Evolutionary conservation across 2,797 vertebrate genomes (phyloP).

Genomic region (Sitta carolinensis): DNA sequence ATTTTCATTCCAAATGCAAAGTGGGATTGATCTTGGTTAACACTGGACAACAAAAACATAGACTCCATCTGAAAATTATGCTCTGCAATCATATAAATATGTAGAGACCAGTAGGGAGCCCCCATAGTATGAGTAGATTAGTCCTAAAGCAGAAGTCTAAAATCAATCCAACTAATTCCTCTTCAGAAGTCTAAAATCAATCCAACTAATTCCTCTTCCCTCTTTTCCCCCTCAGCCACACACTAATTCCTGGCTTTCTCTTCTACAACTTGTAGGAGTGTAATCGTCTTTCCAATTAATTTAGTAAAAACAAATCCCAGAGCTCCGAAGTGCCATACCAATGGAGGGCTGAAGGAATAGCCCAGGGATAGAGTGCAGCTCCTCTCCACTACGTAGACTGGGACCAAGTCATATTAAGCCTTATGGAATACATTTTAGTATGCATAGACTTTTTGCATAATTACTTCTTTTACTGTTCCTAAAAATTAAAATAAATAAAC

Average conservation of each 20-base stretch:
- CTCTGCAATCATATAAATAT: not conserved
- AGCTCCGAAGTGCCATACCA: not conserved
- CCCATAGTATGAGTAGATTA: not conserved
- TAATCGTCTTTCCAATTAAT: not conserved
- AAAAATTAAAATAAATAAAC: not conserved
- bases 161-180: not conserved
- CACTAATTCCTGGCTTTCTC: not conserved
- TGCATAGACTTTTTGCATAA: not conserved
- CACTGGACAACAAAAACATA: accelerated
- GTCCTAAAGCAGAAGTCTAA: not conserved
- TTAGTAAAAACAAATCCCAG: not conserved
- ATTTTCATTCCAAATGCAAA: not conserved
- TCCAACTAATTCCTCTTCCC: not conserved
- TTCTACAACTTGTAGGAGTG: not conserved
- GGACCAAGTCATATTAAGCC: not conserved
- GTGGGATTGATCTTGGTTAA: not conserved
- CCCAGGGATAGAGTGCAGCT: not conserved
- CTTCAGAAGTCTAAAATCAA: not conserved
- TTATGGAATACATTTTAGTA: not conserved
- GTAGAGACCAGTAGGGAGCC: not conserved
- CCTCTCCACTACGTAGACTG: not conserved
- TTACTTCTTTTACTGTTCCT: not conserved
- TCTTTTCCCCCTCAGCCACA: not conserved
- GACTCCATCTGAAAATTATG: not conserved
- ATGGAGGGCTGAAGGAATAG: not conserved